Conservation (phyloP, 1,140 invertebrate genomes). For the Lepidostoma basale region DNA sequence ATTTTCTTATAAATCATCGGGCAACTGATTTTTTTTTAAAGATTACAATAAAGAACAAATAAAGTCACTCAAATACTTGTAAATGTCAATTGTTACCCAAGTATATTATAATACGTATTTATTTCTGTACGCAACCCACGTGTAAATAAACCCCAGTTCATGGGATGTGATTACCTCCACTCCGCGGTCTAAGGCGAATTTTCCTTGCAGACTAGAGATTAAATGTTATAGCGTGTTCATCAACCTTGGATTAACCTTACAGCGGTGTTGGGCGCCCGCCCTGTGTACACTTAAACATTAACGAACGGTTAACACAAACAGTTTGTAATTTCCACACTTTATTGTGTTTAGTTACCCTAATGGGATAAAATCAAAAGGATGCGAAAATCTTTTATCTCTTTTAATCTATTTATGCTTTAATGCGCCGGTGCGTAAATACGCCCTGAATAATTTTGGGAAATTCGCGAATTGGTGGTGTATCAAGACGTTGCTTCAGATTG, state of each 20-base stretch:
- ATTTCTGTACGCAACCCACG: neutral
- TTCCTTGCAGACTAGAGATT: slow-evolving; percentile 14
- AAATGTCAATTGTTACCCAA: neutral
- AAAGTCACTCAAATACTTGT: neutral
- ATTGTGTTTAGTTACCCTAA: slow-evolving; percentile 18
- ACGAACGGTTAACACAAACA: neutral
- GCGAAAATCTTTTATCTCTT: slow-evolving; percentile 34
- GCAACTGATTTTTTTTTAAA: too few relatives aligned
- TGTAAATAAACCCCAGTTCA: neutral
- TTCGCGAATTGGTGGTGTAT: slow-evolving; percentile 32
- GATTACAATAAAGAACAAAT: too few relatives aligned
- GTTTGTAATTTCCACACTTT: slow-evolving; percentile 13
- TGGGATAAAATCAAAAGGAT: slow-evolving; percentile 34
- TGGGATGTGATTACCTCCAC: neutral
- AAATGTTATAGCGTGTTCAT: slow-evolving; percentile 33
- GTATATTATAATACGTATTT: neutral
- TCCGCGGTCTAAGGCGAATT: neutral
- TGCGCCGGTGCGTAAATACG: slow-evolving; percentile 35
- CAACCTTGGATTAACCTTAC: slow-evolving; percentile 32
- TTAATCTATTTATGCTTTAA: slow-evolving; percentile 36
- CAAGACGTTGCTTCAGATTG: slow-evolving; percentile 15
- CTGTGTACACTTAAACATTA: slow-evolving; percentile 15
- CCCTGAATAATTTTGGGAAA: slow-evolving; percentile 37
- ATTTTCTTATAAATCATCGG: too few relatives aligned
- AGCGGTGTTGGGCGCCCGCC: slow-evolving; percentile 10